Percentiles rank a stretch among this genome's conserved stretches.
These are phyloP conservation scores for Trachelipus rathkii DNA, from an alignment of 1,140 invertebrate species.

Conservation along the genomic window DNA sequence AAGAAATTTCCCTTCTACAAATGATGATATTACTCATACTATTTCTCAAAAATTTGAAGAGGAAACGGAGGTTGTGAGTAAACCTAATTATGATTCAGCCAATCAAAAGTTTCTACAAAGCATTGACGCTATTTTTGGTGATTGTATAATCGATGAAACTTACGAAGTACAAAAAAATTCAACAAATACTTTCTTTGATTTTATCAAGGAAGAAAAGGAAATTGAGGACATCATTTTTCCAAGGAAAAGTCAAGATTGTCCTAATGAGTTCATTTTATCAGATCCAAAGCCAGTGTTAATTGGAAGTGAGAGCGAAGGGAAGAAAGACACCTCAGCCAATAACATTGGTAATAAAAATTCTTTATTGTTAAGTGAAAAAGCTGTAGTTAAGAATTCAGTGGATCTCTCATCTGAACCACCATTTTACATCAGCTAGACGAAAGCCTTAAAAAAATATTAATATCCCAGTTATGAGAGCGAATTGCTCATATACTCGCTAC, in stretches of 20 bases:
- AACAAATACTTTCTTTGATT: neutral
- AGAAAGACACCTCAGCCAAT: no score
- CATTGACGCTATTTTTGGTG: neutral
- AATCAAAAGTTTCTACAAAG: constrained; percentile 7
- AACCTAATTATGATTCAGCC: neutral
- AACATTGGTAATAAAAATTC: no score
- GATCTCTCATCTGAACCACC: no score
- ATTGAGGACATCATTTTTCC: neutral
- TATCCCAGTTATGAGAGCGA: neutral
- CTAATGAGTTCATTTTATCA: no score
- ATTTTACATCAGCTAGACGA: no score
- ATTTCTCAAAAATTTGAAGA: neutral
- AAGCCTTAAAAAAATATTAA: neutral
- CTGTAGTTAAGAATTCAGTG: no score
- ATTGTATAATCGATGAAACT: neutral
- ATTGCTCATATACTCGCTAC: neutral
- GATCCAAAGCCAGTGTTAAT: no score
- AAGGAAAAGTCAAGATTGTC: neutral
- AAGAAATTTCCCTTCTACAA: neutral
- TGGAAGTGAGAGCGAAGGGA: no score
- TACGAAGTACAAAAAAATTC: neutral
- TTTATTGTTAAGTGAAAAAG: no score
- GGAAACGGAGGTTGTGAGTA: neutral
- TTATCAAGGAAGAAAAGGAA: constrained; percentile 4
- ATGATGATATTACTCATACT: neutral